phyloP scores from a whole-genome alignment of 30 jellyfish, hydroid and myxozoan genomes.

The Hydractinia symbiolongicarpus region DNA sequence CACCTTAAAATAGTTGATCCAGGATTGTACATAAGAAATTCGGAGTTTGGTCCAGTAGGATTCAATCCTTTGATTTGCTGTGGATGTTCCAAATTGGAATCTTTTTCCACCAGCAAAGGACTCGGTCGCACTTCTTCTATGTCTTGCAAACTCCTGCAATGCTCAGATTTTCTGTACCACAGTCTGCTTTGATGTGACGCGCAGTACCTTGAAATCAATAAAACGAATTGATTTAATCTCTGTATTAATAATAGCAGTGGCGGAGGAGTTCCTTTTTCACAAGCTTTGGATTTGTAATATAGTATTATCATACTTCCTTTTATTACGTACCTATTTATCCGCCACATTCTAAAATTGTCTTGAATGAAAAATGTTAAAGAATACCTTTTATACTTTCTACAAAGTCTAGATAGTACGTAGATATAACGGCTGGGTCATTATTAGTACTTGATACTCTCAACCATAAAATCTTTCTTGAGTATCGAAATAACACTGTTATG shows the following conservation, averaged over 20 bases:
- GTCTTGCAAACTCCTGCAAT: slow-evolving; percentile 30
- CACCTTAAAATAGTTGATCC: slow-evolving; percentile 36
- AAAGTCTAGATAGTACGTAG: no score
- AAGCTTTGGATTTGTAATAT: no score
- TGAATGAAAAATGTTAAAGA: no score
- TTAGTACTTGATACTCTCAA: background rate
- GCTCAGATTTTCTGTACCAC: slow-evolving; percentile 33
- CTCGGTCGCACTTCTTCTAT: slow-evolving; percentile 20
- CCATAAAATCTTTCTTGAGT: slow-evolving; percentile 2
- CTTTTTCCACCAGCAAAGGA: background rate
- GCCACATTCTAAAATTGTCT: no score
- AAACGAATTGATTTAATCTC: no score
- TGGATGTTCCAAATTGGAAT: slow-evolving; percentile 23
- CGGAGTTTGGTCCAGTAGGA: slow-evolving; percentile 42
- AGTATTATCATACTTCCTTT: no score
- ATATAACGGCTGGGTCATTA: no score
- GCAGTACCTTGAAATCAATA: no score
- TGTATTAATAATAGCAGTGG: no score
- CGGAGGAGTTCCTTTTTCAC: no score
- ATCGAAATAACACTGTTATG: background rate
- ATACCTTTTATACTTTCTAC: no score
- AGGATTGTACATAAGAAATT: slow-evolving; percentile 5
- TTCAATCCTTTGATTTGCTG: slow-evolving; percentile 33
- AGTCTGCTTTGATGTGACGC: background rate
- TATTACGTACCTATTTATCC: no score